These are phyloP conservation scores for Dasysyrphus albostriatus DNA, from an alignment of 2,888 invertebrate species.

Conservation along the genomic window DNA sequence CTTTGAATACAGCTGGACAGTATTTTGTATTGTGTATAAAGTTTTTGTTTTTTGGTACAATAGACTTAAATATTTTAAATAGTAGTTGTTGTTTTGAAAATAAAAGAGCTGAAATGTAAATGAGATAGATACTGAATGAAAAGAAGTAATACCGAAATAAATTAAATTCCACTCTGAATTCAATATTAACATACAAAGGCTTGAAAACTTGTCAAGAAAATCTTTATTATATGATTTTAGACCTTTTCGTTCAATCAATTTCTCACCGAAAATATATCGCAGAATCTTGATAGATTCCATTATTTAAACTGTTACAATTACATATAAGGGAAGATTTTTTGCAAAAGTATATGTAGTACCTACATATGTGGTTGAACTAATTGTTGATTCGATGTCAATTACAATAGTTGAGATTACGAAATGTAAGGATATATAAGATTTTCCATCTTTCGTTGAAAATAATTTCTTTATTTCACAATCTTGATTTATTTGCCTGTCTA, in stretches of 20 bases:
- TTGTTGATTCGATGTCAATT: neutral
- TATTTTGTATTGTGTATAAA: neutral
- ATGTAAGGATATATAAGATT: neutral
- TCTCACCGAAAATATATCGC: neutral
- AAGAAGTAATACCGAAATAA: neutral
- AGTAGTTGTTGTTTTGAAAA: neutral
- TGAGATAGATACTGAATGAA: neutral
- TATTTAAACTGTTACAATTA: neutral
- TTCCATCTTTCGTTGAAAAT: neutral
- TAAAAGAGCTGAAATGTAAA: neutral
- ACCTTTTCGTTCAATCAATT: neutral
- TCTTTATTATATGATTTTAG: neutral
- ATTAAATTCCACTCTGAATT: neutral
- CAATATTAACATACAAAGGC: neutral
- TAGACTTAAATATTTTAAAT: neutral
- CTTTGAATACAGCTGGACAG: neutral
- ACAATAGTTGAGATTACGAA: neutral
- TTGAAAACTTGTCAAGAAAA: neutral
- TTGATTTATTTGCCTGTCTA: constrained; percentile 13
- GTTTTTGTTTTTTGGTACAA: neutral
- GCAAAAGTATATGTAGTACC: too few species aligned
- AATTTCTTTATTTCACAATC: neutral
- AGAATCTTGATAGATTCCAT: neutral
- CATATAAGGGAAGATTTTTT: too few species aligned
- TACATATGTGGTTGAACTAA: too few species aligned